Evolutionary conservation across 1,140 invertebrate species (phyloP), one percentile per base, ranked within the genome.

Genomic region (Aporrectodea caliginosa): DNA sequence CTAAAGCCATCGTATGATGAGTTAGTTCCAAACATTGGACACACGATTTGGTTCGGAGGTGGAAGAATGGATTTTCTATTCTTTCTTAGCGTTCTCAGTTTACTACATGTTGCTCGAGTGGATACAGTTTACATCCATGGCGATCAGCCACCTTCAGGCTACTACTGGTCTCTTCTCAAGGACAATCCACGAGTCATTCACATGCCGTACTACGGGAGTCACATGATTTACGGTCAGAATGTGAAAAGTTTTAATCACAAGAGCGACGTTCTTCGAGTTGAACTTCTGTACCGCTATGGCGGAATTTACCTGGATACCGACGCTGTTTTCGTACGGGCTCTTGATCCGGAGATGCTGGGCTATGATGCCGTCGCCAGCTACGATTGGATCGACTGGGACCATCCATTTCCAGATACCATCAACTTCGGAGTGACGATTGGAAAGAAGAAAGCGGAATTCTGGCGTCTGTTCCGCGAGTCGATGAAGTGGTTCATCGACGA

Each of bases 371-470:
- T 81, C 6, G 80, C 79, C 22, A 69, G 77, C 1, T 78, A 78
- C 43, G 80, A 81, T 35, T 81, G 80, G 80, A 79, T 73, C 69
- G 73, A 81, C 35, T 81, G 80, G 80, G 79, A 79, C 43, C 80
- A 58, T 22, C 80, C 80, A 6, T 81, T 78, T 73, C 80, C 80
- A 32, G 77, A 81, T 68, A 81, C 77, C 69, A 81, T 81, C 35
- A 81, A 81, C 73, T 79, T 78, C 75, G 80, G 80, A 0, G 80
- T 81, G 29, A 70, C 77, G 14, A 69, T 81, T 27, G 76, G 76
- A 16, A 81, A 81, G 72, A 27, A 73, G 27, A 78, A 78, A 69
- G 77, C 80, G 14, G 31, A 32, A 31, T 81, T 74, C 58, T 81
- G 80, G 80, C 79, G 72, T 16, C 16, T 69, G 22, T 80, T 80